Percentiles rank a stretch among this genome's conserved stretches.
Evolutionary conservation across 2,113 vertebrate genomes (phyloP).

Genomic region (Cercocebus atys): DNA sequence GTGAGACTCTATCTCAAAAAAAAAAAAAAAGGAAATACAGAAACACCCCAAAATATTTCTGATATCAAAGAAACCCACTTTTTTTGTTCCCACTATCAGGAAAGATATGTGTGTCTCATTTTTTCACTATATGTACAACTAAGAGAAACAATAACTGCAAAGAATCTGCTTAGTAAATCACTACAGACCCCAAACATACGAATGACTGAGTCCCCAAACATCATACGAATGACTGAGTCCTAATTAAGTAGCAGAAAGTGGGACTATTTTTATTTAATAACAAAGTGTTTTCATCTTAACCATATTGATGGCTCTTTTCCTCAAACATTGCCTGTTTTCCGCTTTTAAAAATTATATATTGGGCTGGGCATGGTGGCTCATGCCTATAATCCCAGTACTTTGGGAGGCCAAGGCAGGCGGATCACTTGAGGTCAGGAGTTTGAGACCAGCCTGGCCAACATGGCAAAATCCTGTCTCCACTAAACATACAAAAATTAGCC

Average conservation of each 20-base stretch:
- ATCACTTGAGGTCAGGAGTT: too few species aligned
- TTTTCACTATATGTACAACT: neutral
- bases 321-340: neutral
- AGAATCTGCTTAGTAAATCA: neutral
- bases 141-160: neutral
- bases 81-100: slow-evolving; percentile 27
- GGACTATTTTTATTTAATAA: slow-evolving; percentile 29
- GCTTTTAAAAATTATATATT: neutral
- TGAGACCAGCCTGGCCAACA: too few species aligned
- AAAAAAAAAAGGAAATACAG: neutral
- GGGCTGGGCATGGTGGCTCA: too few species aligned
- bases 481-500: too few species aligned
- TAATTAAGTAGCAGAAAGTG: neutral
- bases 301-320: neutral
- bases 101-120: neutral
- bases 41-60: slow-evolving; percentile 20
- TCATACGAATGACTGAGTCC: neutral
- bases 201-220: neutral
- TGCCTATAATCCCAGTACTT: too few species aligned
- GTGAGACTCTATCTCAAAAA: too few species aligned
- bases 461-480: too few species aligned
- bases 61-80: slow-evolving; percentile 16
- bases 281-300: slow-evolving; percentile 6
- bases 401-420: too few species aligned
- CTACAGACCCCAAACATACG: neutral